A percentile compares a stretch with the other conserved stretches of the same genome.
Conservation (phyloP, 1,140 invertebrate species). For the Cepaea nemoralis region DNA sequence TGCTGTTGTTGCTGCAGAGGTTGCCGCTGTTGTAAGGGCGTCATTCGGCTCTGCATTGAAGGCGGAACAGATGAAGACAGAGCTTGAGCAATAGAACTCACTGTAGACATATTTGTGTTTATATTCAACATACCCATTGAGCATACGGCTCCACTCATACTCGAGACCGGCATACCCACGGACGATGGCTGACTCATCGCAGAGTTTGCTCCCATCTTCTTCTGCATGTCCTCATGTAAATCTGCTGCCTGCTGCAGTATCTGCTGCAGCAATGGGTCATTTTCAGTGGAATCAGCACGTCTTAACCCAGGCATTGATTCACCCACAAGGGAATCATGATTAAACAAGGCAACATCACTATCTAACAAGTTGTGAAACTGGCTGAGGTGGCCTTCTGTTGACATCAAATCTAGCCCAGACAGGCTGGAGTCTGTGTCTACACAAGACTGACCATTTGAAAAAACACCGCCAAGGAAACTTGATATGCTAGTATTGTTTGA, state of each 20-base stretch:
- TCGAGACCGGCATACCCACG: neutral
- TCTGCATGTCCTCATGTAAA: conserved; percentile 60
- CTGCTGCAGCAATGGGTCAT: conserved; percentile 62
- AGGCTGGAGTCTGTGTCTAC: neutral
- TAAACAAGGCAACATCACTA: conserved; percentile 2
- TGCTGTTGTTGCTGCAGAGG: conserved; percentile 7
- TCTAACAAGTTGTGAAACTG: conserved; percentile 25
- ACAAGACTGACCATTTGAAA: neutral
- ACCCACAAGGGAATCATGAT: conserved; percentile 17
- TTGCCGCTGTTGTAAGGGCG: conserved; percentile 22
- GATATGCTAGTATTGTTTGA: neutral
- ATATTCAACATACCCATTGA: conserved; percentile 2
- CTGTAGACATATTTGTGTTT: neutral
- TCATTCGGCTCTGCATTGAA: conserved; percentile 12
- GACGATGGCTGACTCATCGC: neutral
- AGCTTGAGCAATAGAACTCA: conserved; percentile 20
- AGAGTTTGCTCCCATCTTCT: conserved; percentile 7
- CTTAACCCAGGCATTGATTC: conserved; percentile 23
- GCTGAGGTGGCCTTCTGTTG: conserved; percentile 4
- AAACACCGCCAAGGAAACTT: conserved; percentile 5
- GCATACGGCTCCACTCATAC: neutral
- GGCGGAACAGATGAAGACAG: conserved; percentile 14
- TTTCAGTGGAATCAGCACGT: conserved; percentile 42
- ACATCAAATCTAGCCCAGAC: neutral
- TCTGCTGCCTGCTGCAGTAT: conserved; percentile 67